Conservation (phyloP, 2,888 invertebrate genomes). For the Cephus sareptanus region DNA sequence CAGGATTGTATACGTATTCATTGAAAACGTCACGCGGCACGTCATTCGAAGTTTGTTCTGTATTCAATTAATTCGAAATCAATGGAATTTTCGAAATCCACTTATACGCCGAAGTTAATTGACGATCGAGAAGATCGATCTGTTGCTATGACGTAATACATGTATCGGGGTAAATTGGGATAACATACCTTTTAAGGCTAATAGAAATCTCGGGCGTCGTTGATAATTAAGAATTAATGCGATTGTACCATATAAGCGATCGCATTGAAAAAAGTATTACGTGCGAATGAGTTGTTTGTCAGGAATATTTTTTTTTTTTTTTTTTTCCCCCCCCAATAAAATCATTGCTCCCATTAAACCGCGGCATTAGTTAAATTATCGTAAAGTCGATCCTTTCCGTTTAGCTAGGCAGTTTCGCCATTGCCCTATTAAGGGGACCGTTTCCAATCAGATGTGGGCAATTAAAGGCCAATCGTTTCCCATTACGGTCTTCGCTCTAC, state of each 20-base stretch:
- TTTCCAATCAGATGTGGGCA: conserved; percentile 43
- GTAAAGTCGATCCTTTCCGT: conserved; percentile 3
- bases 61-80: neutral
- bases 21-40: neutral
- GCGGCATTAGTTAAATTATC: conserved; percentile 3
- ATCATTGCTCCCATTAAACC: neutral
- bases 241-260: neutral
- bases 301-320: neutral
- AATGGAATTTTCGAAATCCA: neutral
- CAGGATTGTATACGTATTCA: neutral
- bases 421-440: conserved; percentile 19
- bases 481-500: conserved; percentile 30
- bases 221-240: neutral
- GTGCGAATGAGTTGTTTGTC: neutral
- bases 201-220: neutral
- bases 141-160: neutral
- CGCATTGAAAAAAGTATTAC: neutral
- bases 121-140: neutral
- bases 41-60: neutral
- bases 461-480: conserved; percentile 45
- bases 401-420: conserved; percentile 7
- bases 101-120: neutral
- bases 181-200: neutral
- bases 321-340: neutral
- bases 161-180: neutral